Conservation (phyloP, 1,140 invertebrate genomes). For the Drosophila pachea region DNA sequence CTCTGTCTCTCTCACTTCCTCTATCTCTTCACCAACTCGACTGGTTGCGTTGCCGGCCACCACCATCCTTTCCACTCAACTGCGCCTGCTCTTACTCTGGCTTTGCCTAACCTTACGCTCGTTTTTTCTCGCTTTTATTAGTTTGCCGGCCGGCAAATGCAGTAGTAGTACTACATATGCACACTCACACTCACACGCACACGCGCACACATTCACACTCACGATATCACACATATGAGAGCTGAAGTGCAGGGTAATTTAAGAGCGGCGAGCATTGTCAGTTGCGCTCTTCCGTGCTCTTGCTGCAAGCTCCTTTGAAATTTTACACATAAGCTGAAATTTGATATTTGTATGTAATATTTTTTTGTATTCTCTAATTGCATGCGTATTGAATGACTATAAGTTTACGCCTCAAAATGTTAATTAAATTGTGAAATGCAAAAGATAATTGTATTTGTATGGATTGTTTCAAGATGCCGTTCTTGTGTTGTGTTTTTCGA, state of each 20-base stretch:
- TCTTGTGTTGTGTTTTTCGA: neutral
- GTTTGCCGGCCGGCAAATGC: conserved; percentile 64
- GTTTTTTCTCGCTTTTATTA: conserved; percentile 11
- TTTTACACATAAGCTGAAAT: conserved; percentile 31
- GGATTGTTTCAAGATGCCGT: neutral
- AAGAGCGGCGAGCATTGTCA: neutral
- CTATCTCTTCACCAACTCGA: neutral
- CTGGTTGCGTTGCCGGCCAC: neutral
- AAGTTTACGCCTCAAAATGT: conserved; percentile 67
- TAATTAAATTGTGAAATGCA: conserved; percentile 75
- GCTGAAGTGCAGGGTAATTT: conserved; percentile 15
- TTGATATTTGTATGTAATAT: conserved; percentile 41
- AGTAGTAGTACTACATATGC: conserved; percentile 17
- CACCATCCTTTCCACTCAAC: neutral
- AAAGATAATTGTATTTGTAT: conserved; percentile 30
- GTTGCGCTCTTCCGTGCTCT: conserved; percentile 1
- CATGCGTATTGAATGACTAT: conserved; percentile 60
- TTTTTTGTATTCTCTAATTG: conserved; percentile 64
- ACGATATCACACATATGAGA: conserved; percentile 13
- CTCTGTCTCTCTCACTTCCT: conserved; percentile 4
- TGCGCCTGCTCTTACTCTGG: conserved; percentile 4
- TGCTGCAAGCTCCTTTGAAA: conserved; percentile 17
- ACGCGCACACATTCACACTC: conserved; percentile 8
- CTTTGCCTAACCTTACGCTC: conserved; percentile 17
- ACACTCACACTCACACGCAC: conserved; percentile 9